Percentiles rank a stretch among this genome's conserved stretches.
Evolutionary conservation across 1,140 invertebrate genomes (phyloP).

Genomic region (Hestina assimilis): DNA sequence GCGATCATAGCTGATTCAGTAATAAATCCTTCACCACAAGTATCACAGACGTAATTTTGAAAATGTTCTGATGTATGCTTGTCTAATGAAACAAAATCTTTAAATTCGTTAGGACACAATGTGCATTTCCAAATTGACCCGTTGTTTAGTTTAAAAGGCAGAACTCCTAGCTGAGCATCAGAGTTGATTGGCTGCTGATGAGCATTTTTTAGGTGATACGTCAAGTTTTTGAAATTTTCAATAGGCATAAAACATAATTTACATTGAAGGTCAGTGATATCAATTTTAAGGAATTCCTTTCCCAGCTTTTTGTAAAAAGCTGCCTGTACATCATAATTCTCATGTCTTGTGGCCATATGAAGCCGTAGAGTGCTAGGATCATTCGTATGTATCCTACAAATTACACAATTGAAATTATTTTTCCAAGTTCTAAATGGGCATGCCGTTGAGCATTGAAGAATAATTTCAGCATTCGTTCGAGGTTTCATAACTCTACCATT

Average conservation of each 20-base stretch:
- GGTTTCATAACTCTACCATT: conserved; percentile 55
- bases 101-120: conserved; percentile 64
- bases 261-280: conserved; percentile 65
- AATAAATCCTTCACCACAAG: conserved; percentile 67
- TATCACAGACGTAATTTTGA: conserved; percentile 69
- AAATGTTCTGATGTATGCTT: conserved; percentile 65
- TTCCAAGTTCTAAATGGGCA: conserved; percentile 66
- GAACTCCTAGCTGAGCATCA: conserved; percentile 56
- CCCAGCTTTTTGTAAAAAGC: conserved; percentile 69
- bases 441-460: conserved; percentile 61
- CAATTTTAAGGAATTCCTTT: conserved; percentile 66
- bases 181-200: conserved; percentile 60
- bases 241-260: conserved; percentile 64
- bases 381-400: conserved; percentile 59
- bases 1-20: conserved; percentile 67
- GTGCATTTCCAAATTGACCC: conserved; percentile 65
- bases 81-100: conserved; percentile 60
- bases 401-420: conserved; percentile 66
- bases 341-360: conserved; percentile 55
- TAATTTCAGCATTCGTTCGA: conserved; percentile 62
- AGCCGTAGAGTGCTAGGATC: conserved; percentile 52
- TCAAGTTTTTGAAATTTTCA: conserved; percentile 52
- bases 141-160: conserved; percentile 61
- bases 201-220: conserved; percentile 58
- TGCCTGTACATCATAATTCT: conserved; percentile 55